Evolutionary conservation across 2,113 vertebrate species (phyloP).

Genomic region (Argyrosomus japonicus): DNA sequence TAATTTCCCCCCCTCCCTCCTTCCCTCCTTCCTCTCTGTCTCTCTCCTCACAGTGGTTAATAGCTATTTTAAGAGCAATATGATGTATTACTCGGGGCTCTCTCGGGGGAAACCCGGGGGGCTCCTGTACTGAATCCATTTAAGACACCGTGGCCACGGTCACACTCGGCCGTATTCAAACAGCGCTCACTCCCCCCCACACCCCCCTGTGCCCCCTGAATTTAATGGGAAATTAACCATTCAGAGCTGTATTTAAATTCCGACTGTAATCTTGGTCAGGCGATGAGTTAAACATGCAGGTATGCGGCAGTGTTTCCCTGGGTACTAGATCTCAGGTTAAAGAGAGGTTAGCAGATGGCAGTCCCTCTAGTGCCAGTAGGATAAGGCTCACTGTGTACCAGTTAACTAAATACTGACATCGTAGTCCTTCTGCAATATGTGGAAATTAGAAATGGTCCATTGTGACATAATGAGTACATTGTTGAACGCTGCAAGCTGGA

Average conservation of each 20-base stretch:
- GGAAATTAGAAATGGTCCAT: not conserved
- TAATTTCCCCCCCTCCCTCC: conserved; percentile 67
- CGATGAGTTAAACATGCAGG: conserved; percentile 21
- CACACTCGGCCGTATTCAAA: conserved; percentile 60
- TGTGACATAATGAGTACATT: conserved; percentile 17
- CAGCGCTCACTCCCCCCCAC: not conserved
- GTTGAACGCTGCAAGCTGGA: not conserved
- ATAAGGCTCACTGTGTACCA: not conserved
- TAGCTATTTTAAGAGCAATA: conserved; percentile 83
- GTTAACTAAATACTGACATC: conserved; percentile 11
- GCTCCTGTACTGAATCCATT: conserved; percentile 71
- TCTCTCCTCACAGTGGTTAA: conserved; percentile 71
- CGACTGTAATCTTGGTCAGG: conserved; percentile 37
- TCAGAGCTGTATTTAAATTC: conserved; percentile 50
- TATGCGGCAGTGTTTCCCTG: not conserved
- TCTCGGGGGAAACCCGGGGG: conserved; percentile 72
- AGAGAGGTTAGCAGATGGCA: not conserved
- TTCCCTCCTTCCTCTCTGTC: conserved; percentile 31
- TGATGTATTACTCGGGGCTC: conserved; percentile 80
- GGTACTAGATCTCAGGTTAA: conserved; percentile 16
- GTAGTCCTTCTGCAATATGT: not conserved
- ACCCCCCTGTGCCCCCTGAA: not conserved
- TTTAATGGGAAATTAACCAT: conserved; percentile 69
- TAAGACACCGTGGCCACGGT: conserved; percentile 60
- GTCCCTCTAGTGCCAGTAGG: not conserved